phyloP scores from a whole-genome alignment of 2,888 invertebrate genomes.

The Lamellibrachia satsuma region DNA sequence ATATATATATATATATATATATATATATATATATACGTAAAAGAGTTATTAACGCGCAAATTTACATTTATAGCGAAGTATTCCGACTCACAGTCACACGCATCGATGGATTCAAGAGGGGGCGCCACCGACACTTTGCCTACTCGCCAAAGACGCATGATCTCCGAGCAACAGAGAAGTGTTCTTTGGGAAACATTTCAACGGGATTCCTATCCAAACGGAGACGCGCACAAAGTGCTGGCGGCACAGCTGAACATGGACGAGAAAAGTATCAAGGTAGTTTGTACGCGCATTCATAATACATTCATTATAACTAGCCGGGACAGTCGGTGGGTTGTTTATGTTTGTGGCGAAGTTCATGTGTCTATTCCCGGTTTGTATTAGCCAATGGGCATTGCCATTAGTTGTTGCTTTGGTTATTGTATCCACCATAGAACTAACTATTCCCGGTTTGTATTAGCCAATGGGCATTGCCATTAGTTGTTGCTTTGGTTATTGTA shows the following conservation, averaged over 20 bases:
- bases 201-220: background rate
- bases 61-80: background rate
- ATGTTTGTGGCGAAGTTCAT: too few species aligned
- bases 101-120: background rate
- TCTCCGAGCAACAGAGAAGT: background rate
- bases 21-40: too few species aligned
- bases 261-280: background rate
- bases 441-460: too few species aligned
- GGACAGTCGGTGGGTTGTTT: too few species aligned
- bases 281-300: background rate
- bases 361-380: too few species aligned
- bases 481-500: too few species aligned
- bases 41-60: too few species aligned
- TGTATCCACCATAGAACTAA: too few species aligned
- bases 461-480: too few species aligned
- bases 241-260: background rate
- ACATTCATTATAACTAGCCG: background rate
- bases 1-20: too few species aligned
- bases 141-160: background rate
- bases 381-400: too few species aligned
- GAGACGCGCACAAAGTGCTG: background rate
- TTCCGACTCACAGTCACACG: background rate
- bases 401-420: too few species aligned
- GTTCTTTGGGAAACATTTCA: background rate
- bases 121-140: background rate